A percentile compares a stretch with the other conserved stretches of the same genome.
phyloP scores from a whole-genome alignment of 2,888 invertebrate species.

The Fabriciana adippe region DNA sequence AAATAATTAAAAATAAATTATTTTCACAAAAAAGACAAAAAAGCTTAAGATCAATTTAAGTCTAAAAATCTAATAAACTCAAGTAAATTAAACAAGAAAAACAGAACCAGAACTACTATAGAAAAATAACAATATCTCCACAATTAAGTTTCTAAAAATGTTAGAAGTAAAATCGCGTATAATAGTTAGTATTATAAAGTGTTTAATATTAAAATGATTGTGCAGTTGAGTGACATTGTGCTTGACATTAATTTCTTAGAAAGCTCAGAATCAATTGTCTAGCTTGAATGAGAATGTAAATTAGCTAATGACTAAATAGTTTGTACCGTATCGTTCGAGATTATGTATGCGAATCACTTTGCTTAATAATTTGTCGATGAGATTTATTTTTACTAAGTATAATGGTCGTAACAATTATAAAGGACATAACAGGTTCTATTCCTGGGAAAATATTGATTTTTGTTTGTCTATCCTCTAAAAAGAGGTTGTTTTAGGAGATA shows the following conservation, averaged over 20 bases:
- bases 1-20: too few relatives aligned
- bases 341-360: constrained; percentile 8
- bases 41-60: too few relatives aligned
- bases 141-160: neutral
- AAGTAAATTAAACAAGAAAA: neutral
- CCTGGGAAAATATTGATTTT: too few relatives aligned
- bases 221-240: constrained; percentile 28
- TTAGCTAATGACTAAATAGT: constrained; percentile 23
- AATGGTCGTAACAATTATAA: too few relatives aligned
- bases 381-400: too few relatives aligned
- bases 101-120: neutral
- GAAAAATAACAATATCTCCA: neutral
- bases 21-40: too few relatives aligned
- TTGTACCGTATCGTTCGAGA: constrained; percentile 11
- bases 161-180: neutral
- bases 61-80: too few relatives aligned
- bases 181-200: constrained; percentile 8
- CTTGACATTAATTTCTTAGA: constrained; percentile 35
- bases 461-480: too few relatives aligned
- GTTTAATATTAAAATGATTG: constrained; percentile 26
- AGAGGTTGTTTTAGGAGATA: too few relatives aligned
- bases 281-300: constrained; percentile 29
- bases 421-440: too few relatives aligned
- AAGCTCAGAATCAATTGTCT: constrained; percentile 28
- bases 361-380: neutral